Base-by-base conservation (phyloP, 2,888 invertebrate species). In the Melinaea menophilus region DNA sequence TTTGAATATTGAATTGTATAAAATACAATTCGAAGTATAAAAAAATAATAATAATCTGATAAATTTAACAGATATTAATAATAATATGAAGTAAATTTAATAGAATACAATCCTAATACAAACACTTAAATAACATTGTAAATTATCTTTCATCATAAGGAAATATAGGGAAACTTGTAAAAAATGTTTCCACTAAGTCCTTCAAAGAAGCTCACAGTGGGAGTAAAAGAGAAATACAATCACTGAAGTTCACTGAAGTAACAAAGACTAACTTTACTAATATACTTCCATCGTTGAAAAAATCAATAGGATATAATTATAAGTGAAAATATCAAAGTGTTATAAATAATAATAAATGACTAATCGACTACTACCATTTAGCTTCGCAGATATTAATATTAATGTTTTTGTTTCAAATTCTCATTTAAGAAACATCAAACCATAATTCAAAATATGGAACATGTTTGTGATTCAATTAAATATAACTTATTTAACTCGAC, bases 181-280 rank as follows among this genome's bases (percentile, higher is more conserved):
- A 46, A 46, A 46, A 46, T 46, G 46, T 46, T 46, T 11, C 46
- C 46, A 46, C 46, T 46, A 46, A 46, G 46, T 46, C 46, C 79
- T 79, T 81, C 22, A 22, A 22, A 22, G 22, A 22, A 22, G 1
- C 22, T 22, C 22, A 22, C 22, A 22, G 22, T 22, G 22, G 22
- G 22, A 22, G 22, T 22, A 22, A 22, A 1, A 22, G 22, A 0
- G 22, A 22, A 22, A 22, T 22, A 22, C 22, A 22, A 22, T 22
- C 1, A 22, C 22, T 22, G 22, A 22, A 22, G 22, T 22, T 22
- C 84, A 81, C 57, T 11, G 41, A 57, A 41, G 54, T 57, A 62
- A 57, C 62, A 57, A 62, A 58, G 45, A 22, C 62, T 41, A 64
- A 64, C 58, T 64, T 59, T 51, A 34, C 61, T 56, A 63, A 61